Evolutionary conservation across 2,888 invertebrate species (phyloP).

Genomic region (Pediacus dermestoides): DNA sequence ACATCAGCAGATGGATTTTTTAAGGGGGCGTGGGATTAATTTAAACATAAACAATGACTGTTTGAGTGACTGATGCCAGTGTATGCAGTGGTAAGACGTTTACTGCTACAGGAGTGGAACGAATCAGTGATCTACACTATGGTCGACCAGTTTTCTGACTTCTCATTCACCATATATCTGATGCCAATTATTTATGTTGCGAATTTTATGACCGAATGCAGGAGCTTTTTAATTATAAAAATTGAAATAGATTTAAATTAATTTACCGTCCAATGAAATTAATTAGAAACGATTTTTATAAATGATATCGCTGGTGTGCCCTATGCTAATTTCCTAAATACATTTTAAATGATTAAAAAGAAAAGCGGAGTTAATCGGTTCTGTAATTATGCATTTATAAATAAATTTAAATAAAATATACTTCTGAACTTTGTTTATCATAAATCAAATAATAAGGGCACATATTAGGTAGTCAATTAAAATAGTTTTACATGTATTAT

Average conservation of each 20-base stretch:
- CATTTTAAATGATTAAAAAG: background rate
- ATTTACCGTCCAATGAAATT: constrained; percentile 8
- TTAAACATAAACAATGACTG: constrained; percentile 37
- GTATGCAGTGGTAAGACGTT: constrained; percentile 25
- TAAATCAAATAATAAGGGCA: too few relatives aligned
- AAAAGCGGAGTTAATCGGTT: too few relatives aligned
- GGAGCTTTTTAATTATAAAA: constrained; percentile 21
- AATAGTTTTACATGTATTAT: too few relatives aligned
- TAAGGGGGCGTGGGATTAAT: constrained; percentile 35
- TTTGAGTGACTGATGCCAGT: constrained; percentile 30
- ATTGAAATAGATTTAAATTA: constrained; percentile 17
- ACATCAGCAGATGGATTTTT: constrained; percentile 20
- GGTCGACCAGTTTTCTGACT: constrained; percentile 11
- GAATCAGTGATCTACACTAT: constrained; percentile 36
- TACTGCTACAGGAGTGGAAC: constrained; percentile 37
- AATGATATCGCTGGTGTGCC: too few relatives aligned
- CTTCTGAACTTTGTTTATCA: too few relatives aligned
- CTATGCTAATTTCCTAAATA: constrained; percentile 1
- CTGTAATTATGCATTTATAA: too few relatives aligned
- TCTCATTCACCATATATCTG: constrained; percentile 13
- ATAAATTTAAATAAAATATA: too few relatives aligned
- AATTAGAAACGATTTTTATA: background rate
- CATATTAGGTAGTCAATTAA: too few relatives aligned
- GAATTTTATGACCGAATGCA: constrained; percentile 19
- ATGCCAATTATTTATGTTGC: constrained; percentile 15